Conservation (phyloP, 30 jellyfish, hydroid and myxozoan genomes). For the Nemopilema nomurai region DNA sequence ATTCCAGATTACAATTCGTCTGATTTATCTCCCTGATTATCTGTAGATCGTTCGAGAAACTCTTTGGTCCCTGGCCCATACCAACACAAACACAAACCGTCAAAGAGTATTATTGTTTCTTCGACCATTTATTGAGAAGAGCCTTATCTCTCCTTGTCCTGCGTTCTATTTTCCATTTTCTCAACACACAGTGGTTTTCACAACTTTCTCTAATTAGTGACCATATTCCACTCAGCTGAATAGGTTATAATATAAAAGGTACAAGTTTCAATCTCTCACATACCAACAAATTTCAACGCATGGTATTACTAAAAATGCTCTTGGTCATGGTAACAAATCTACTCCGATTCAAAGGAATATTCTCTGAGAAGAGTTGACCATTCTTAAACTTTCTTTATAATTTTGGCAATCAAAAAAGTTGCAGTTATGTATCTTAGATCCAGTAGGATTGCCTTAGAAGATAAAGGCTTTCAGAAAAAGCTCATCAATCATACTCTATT, state of each 20-base stretch:
- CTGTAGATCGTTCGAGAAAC: conserved; percentile 50
- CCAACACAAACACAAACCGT: conserved; percentile 43
- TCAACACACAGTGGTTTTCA: neutral
- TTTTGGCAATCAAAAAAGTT: neutral
- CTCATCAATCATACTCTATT: neutral
- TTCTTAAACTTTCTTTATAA: too few relatives aligned
- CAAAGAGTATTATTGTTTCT: conserved; percentile 4
- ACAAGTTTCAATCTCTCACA: neutral
- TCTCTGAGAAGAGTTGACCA: neutral
- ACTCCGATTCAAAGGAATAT: neutral
- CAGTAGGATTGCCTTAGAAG: neutral
- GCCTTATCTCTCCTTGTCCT: neutral
- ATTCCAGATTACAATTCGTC: neutral
- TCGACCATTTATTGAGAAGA: neutral
- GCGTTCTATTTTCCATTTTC: neutral
- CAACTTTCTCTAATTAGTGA: neutral
- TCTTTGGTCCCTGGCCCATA: conserved; percentile 63
- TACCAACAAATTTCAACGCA: neutral
- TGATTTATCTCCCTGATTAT: neutral
- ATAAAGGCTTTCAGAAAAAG: neutral
- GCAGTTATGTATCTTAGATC: neutral
- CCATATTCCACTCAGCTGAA: neutral
- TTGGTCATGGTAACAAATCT: neutral
- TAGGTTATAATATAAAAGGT: neutral
- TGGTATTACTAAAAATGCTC: neutral